These are phyloP conservation scores for Andrena hattorfiana DNA, from an alignment of 2,888 invertebrate species.

Conservation along the genomic window DNA sequence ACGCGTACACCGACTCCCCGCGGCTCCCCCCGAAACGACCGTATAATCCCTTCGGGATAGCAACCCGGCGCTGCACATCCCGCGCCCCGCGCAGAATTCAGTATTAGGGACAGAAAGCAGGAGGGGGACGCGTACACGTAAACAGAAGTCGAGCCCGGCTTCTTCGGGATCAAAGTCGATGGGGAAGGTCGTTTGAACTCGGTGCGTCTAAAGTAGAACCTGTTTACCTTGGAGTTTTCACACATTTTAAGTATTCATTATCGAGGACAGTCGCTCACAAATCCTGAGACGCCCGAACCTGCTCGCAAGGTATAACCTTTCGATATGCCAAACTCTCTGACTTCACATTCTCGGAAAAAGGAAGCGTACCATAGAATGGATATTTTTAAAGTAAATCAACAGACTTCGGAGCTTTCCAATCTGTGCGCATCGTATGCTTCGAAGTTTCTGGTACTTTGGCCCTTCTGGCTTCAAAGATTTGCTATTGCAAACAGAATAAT, in stretches of 20 bases:
- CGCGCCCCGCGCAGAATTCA: neutral
- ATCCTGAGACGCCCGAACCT: too few species aligned
- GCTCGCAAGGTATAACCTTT: too few species aligned
- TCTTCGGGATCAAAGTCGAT: neutral
- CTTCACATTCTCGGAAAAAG: too few species aligned
- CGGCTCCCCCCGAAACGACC: slow-evolving; percentile 1
- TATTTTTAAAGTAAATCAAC: too few species aligned
- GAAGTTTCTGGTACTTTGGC: neutral
- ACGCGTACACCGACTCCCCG: neutral
- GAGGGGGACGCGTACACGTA: neutral
- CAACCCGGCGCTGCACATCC: neutral
- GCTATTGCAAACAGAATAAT: too few species aligned
- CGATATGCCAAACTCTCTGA: too few species aligned
- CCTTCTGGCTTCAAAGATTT: too few species aligned
- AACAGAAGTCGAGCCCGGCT: neutral
- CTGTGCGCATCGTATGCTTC: neutral
- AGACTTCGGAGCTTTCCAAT: too few species aligned
- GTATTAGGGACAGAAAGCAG: neutral
- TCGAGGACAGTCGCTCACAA: too few species aligned
- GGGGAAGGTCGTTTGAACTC: neutral
- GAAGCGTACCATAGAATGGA: too few species aligned
- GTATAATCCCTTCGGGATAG: slow-evolving; percentile 6
- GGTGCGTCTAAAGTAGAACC: neutral
- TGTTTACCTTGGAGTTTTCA: neutral
- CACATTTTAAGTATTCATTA: neutral